These are phyloP conservation scores for Eriocheir sinensis DNA, from an alignment of 1,140 invertebrate species.

Conservation along the genomic window DNA sequence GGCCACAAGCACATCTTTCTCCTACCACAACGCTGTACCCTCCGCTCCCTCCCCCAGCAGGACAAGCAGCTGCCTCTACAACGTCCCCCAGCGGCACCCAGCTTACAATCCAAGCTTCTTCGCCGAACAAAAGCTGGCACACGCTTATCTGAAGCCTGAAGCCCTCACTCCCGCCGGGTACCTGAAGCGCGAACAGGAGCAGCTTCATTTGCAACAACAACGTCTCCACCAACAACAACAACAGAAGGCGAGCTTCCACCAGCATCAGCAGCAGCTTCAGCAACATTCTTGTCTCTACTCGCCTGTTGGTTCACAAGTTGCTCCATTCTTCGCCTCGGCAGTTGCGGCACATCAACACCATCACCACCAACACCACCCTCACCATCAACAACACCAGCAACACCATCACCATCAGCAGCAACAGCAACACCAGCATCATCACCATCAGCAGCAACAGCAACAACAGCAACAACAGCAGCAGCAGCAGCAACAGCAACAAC, in stretches of 20 bases:
- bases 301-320: constrained; percentile 68
- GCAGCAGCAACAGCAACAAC: constrained; percentile 80
- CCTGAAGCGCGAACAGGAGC: constrained; percentile 52
- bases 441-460: constrained; percentile 80
- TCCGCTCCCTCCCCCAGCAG: constrained; percentile 26
- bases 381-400: constrained; percentile 80
- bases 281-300: constrained; percentile 73
- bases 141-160: constrained; percentile 48
- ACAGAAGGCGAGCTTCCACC: constrained; percentile 30
- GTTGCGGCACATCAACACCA: constrained; percentile 55
- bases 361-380: constrained; percentile 63
- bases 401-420: constrained; percentile 64
- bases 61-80: constrained; percentile 51
- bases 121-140: constrained; percentile 60
- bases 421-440: constrained; percentile 55
- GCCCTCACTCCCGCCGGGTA: neutral
- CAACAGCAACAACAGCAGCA: constrained; percentile 82
- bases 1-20: constrained; percentile 18
- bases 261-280: constrained; percentile 18
- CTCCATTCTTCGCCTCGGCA: neutral
- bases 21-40: constrained; percentile 58
- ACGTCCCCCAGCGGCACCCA: constrained; percentile 48
- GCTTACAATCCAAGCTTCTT: constrained; percentile 45
- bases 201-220: constrained; percentile 31
- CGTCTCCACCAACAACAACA: constrained; percentile 51